Conservation (phyloP, 2,888 invertebrate species). For the Apamea epomidion region DNA sequence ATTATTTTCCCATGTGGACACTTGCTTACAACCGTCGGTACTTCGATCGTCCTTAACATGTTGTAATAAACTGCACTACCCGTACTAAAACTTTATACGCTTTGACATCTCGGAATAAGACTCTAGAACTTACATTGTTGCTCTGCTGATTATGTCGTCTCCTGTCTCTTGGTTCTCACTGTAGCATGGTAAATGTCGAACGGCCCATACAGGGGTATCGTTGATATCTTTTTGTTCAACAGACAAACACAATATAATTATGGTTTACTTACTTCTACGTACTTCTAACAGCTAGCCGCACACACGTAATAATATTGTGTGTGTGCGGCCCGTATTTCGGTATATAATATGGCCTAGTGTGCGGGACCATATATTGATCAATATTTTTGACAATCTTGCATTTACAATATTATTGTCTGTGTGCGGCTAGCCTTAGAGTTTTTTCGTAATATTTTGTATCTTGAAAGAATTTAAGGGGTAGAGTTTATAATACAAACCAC, state of each 20-base stretch:
- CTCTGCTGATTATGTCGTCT: slow-evolving; percentile 40
- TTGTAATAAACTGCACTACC: slow-evolving; percentile 45
- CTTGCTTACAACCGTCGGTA: slow-evolving; percentile 18
- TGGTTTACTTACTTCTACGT: neutral
- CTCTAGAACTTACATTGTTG: slow-evolving; percentile 51
- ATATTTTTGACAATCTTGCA: no score
- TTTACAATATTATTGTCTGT: no score
- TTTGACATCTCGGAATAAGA: slow-evolving; percentile 47
- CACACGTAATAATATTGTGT: no score
- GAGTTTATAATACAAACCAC: neutral
- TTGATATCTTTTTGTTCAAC: neutral
- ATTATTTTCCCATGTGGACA: neutral
- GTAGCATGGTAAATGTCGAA: neutral
- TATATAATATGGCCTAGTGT: no score
- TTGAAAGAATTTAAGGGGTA: neutral
- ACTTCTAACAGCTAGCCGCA: no score
- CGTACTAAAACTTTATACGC: slow-evolving; percentile 56
- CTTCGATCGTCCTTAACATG: slow-evolving; percentile 38
- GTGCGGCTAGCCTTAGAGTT: no score
- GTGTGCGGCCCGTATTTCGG: no score
- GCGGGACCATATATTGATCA: no score
- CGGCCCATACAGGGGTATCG: neutral
- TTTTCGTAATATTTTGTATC: neutral
- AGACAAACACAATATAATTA: neutral
- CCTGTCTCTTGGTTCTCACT: slow-evolving; percentile 3